Evolutionary conservation across 35 echinoderm and acorn worm species (phyloP).

Genomic region (Heliocidaris tuberculata): DNA sequence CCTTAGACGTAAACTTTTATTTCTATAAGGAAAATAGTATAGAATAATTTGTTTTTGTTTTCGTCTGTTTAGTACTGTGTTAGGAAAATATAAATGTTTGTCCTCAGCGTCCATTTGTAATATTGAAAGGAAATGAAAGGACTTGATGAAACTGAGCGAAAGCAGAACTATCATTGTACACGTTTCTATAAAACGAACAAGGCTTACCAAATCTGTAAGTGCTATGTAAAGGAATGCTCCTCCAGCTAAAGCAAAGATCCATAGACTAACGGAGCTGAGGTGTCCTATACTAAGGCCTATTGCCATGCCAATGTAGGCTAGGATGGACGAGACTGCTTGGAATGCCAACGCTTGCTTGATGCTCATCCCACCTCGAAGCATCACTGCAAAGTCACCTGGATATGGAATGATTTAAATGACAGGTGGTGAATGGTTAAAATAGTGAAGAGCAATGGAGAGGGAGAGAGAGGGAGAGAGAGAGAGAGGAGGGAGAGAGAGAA

Average conservation of each 20-base stretch:
- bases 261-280: conserved; percentile 61
- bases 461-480: neutral
- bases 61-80: too few relatives aligned
- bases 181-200: neutral
- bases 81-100: too few relatives aligned
- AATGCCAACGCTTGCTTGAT: conserved; percentile 80
- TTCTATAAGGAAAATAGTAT: too few relatives aligned
- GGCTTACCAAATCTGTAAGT: conserved; percentile 79
- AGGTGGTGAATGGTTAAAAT: neutral
- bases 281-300: conserved; percentile 76
- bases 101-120: too few relatives aligned
- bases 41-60: too few relatives aligned
- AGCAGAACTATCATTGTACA: too few relatives aligned
- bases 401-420: neutral
- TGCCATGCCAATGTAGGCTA: conserved; percentile 87
- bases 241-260: conserved; percentile 88
- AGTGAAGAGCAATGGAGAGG: neutral
- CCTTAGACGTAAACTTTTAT: too few relatives aligned
- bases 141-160: too few relatives aligned
- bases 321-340: conserved; percentile 76
- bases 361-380: conserved; percentile 85
- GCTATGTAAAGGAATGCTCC: conserved; percentile 95
- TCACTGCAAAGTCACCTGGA: conserved; percentile 96
- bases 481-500: neutral
- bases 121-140: too few relatives aligned